Base-by-base conservation (phyloP, 1,140 invertebrate genomes). In the Nasonia giraulti region DNA sequence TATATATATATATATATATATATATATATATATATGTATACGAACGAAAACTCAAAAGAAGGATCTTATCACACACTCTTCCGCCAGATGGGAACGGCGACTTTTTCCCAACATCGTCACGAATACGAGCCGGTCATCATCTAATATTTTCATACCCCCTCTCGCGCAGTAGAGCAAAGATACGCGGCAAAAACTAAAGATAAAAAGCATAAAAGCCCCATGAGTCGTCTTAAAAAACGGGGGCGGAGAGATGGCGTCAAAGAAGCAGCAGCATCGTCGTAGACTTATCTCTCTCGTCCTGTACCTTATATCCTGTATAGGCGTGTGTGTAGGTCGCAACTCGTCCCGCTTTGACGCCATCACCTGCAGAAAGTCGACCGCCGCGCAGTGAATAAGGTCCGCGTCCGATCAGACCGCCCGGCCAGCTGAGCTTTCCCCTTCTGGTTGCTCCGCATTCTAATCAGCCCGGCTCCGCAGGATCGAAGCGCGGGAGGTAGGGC, bases 381-480 rank as follows among this genome's bases (percentile, higher is more conserved):
- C 17, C 17, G 37, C 74, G 27, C 17, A 76, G 74, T 76, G 74
- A 14, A 76, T 76, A 76, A 76, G 74, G 74, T n/a, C 40, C 10
- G 40, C 20, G 40, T 27, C 8, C 40, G 74, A 44, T 76, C 74
- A 50, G 74, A 76, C 74, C 55, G 20, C 17, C 55, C 55, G 20
- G 55, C 17, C 2, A 3, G 33, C 33, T 27, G 33, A 44, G 68
- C 37, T 44, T 50, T 40, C 37, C 17, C 73, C 6, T 75, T 20
- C 27, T 3, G n/a, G 74, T 10, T 33, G 31, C 68, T 62, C 20
- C 20, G 27, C 27, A n/a, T 20, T 62, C 55, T 62, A 62, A 62
- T 62, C 20, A 62, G 55, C 20, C 20, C 1, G 55, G 20, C 55
- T n/a, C 27, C 27, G 27, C 55, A 14, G 55, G 17, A 62, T n/a